Evolutionary conservation across 92 coral and sea anemone species (phyloP).

Genomic region (Pocillopora meandrina): DNA sequence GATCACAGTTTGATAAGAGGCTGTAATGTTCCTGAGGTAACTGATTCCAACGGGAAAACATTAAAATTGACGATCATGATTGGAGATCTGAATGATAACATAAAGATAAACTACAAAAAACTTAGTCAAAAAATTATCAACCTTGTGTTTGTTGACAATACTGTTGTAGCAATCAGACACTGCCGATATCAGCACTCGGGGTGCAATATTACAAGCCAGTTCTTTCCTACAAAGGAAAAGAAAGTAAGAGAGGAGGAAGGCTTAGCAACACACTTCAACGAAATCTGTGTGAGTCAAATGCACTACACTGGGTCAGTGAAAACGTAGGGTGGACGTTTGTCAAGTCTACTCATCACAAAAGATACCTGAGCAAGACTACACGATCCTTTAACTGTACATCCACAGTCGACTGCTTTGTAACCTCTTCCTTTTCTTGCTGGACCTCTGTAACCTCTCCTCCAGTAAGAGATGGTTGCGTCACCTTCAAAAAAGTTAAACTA

Average conservation of each 20-base stretch:
- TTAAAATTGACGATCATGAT: too few relatives aligned
- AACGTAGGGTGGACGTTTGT: too few relatives aligned
- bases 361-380: constrained; percentile 49
- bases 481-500: constrained; percentile 18
- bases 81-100: too few relatives aligned
- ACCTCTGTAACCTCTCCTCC: neutral
- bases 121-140: neutral
- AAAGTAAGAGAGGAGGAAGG: constrained; percentile 1
- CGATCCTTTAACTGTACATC: constrained; percentile 53
- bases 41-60: too few relatives aligned
- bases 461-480: constrained; percentile 43
- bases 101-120: neutral
- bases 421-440: constrained; percentile 26
- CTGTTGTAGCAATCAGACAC: constrained; percentile 76
- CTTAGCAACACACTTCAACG: neutral
- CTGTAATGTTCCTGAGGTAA: too few relatives aligned
- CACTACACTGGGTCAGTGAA: too few relatives aligned
- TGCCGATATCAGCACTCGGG: constrained; percentile 84
- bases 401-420: constrained; percentile 45
- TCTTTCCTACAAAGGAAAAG: constrained; percentile 61
- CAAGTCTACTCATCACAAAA: too few relatives aligned
- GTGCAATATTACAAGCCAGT: constrained; percentile 66
- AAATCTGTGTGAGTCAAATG: neutral
- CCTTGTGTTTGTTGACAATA: constrained; percentile 54
- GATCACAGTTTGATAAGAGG: too few relatives aligned